These are phyloP conservation scores for Rutilus rutilus DNA, from an alignment of 2,113 vertebrate species.

Conservation along the genomic window DNA sequence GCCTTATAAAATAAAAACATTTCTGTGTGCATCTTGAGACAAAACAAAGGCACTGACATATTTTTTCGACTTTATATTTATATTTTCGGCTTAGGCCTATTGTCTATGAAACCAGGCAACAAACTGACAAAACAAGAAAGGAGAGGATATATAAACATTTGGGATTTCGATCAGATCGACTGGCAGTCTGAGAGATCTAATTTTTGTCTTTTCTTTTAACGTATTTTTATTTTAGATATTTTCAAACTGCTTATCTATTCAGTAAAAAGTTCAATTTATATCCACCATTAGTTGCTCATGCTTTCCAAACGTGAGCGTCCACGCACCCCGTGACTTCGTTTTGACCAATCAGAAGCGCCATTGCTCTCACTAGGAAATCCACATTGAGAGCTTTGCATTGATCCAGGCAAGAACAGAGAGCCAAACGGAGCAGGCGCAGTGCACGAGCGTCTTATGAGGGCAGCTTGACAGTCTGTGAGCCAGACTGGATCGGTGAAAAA, in stretches of 20 bases:
- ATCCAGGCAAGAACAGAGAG: not conserved
- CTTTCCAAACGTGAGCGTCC: slow-evolving; percentile 68
- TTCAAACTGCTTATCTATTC: not conserved
- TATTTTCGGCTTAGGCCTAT: too few species aligned
- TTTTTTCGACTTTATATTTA: too few species aligned
- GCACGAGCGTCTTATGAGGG: slow-evolving; percentile 56
- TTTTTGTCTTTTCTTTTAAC: not conserved
- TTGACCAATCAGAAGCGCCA: slow-evolving; percentile 59
- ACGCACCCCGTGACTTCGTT: not conserved
- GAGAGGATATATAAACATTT: not conserved
- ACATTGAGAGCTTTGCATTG: not conserved
- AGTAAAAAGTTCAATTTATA: not conserved
- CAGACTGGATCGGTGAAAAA: not conserved
- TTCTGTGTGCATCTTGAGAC: too few species aligned
- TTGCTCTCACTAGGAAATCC: slow-evolving; percentile 25
- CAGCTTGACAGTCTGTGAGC: slow-evolving; percentile 18
- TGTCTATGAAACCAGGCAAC: too few species aligned
- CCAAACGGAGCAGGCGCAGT: slow-evolving; percentile 60
- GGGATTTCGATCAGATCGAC: not conserved
- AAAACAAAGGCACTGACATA: too few species aligned
- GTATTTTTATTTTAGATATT: not conserved
- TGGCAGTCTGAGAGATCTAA: not conserved
- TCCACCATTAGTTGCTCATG: slow-evolving; percentile 48
- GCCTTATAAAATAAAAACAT: too few species aligned
- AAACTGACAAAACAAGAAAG: too few species aligned